Conservation (phyloP, 2,888 invertebrate genomes). For the Thelaira solivaga region DNA sequence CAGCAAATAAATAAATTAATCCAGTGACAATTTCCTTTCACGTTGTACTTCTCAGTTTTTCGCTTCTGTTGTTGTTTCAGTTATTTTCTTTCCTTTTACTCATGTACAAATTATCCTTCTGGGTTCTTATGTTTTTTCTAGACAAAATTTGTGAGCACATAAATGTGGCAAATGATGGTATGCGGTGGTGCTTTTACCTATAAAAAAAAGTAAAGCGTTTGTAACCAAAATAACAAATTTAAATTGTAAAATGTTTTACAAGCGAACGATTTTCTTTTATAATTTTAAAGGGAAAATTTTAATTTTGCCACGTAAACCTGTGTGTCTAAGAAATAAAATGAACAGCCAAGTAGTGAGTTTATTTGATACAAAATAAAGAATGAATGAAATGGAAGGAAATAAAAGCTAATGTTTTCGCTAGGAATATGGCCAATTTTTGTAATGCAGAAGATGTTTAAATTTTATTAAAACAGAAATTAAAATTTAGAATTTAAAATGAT, state of each 20-base stretch:
- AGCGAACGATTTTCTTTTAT: not conserved
- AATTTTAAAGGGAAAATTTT: too few species aligned
- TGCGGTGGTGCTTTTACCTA: not conserved
- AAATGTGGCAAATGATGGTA: not conserved
- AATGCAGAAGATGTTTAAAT: too few species aligned
- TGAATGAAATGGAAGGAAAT: too few species aligned
- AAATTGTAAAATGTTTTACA: slow-evolving; percentile 31
- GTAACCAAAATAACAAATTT: not conserved
- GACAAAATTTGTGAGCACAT: not conserved
- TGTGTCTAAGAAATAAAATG: too few species aligned
- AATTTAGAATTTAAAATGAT: too few species aligned
- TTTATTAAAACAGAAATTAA: too few species aligned
- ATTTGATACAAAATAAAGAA: too few species aligned
- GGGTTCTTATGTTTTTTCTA: not conserved
- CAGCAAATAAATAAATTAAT: slow-evolving; percentile 56
- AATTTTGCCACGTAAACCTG: too few species aligned
- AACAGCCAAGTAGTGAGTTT: too few species aligned
- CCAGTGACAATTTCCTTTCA: slow-evolving; percentile 43
- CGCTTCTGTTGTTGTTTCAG: not conserved
- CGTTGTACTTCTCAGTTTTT: not conserved
- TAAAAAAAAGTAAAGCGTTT: not conserved
- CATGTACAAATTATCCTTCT: not conserved
- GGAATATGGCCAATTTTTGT: too few species aligned
- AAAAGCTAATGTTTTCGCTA: too few species aligned
- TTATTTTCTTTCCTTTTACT: not conserved